Evolutionary conservation across 2,888 invertebrate genomes (phyloP).

Genomic region (Drosophila mettleri): DNA sequence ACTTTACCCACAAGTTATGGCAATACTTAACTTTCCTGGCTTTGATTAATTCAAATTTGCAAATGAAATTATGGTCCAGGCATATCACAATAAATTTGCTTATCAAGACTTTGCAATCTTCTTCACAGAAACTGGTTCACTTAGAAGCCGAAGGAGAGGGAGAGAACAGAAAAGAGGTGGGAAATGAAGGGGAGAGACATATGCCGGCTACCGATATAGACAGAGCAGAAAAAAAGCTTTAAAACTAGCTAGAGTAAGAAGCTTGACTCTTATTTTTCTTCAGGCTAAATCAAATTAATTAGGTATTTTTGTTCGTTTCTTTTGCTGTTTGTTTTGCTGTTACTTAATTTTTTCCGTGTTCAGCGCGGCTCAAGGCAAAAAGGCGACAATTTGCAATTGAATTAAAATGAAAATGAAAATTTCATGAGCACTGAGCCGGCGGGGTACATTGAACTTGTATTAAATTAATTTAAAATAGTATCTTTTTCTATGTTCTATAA

Average conservation of each 20-base stretch:
- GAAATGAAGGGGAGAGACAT: neutral
- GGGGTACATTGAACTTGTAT: slow-evolving; percentile 63
- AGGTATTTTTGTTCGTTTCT: slow-evolving; percentile 9
- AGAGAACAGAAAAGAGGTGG: neutral
- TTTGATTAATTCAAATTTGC: slow-evolving; percentile 56
- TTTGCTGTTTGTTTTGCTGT: slow-evolving; percentile 4
- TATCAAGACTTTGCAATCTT: slow-evolving; percentile 62
- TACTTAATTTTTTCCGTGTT: slow-evolving; percentile 22
- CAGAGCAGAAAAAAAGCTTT: neutral
- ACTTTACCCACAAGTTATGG: slow-evolving; percentile 13
- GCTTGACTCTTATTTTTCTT: slow-evolving; percentile 17
- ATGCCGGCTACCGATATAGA: slow-evolving; percentile 25
- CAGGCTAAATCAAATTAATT: slow-evolving; percentile 22
- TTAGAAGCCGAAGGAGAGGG: neutral
- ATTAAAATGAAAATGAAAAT: slow-evolving; percentile 73
- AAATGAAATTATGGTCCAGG: slow-evolving; percentile 38
- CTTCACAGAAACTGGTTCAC: slow-evolving; percentile 42
- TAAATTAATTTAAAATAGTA: neutral
- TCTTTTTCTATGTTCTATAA: neutral
- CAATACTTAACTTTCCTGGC: slow-evolving; percentile 17
- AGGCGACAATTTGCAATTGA: slow-evolving; percentile 71
- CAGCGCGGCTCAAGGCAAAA: slow-evolving; percentile 55
- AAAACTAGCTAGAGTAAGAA: slow-evolving; percentile 5
- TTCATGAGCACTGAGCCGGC: slow-evolving; percentile 58
- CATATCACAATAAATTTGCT: slow-evolving; percentile 58